Evolutionary conservation across 1,140 invertebrate species (phyloP).

Genomic region (Lasioglossum baleicum): DNA sequence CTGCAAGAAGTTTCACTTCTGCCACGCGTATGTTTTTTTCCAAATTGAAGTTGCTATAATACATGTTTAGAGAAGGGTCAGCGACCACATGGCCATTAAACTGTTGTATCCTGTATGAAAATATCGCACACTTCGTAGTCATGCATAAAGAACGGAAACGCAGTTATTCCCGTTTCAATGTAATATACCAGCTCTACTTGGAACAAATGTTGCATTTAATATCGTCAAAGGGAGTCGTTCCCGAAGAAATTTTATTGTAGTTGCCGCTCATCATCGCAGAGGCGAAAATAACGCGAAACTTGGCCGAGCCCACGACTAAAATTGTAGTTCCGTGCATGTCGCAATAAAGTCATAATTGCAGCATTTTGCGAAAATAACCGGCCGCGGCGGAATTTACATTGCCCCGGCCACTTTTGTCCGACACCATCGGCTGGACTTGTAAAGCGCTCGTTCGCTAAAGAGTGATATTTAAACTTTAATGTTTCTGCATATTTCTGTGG

Average conservation of each 20-base stretch:
- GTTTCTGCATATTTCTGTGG: not conserved
- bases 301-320: constrained; percentile 10
- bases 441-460: constrained; percentile 24
- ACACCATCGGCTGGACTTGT: constrained; percentile 31
- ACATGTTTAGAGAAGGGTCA: too few relatives aligned
- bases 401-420: constrained; percentile 43
- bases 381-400: constrained; percentile 49
- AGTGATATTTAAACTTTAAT: constrained; percentile 18
- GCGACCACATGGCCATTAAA: too few relatives aligned
- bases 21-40: too few relatives aligned
- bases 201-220: not conserved
- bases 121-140: too few relatives aligned
- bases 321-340: constrained; percentile 40
- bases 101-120: too few relatives aligned
- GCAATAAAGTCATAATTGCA: constrained; percentile 49
- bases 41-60: too few relatives aligned
- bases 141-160: too few relatives aligned
- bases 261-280: not conserved
- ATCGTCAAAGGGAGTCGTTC: not conserved
- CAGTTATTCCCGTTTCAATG: not conserved
- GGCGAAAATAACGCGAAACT: not conserved
- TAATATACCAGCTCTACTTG: not conserved
- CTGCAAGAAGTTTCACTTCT: too few relatives aligned
- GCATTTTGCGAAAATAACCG: constrained; percentile 48
- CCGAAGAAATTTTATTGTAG: not conserved